Conservation (phyloP, 2,888 invertebrate species). For the Atethmia centrago region DNA sequence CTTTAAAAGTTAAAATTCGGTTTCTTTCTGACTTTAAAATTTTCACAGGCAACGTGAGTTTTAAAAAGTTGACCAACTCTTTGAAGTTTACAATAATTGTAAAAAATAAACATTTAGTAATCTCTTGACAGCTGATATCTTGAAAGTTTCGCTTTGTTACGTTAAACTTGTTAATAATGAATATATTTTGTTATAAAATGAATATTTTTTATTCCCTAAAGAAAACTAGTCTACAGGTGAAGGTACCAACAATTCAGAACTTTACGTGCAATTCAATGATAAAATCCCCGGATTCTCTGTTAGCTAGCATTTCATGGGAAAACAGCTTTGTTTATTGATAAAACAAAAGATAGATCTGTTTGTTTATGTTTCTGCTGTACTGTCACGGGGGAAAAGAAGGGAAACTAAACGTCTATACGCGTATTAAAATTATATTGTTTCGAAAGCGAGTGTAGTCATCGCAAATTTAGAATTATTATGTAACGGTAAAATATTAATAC, state of each 20-base stretch:
- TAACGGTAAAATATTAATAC: too few relatives aligned
- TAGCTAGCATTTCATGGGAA: not conserved
- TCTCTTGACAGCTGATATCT: not conserved
- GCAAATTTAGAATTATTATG: too few relatives aligned
- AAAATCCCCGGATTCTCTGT: not conserved
- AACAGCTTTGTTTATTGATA: constrained; percentile 32
- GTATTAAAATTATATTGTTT: constrained; percentile 15
- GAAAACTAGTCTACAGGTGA: not conserved
- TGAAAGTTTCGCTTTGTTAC: not conserved
- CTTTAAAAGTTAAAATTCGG: constrained; percentile 30
- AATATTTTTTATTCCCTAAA: not conserved
- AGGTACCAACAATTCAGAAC: not conserved
- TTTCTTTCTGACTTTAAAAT: constrained; percentile 7
- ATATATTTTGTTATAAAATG: not conserved
- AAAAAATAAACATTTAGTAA: constrained; percentile 12
- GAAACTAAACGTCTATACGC: not conserved
- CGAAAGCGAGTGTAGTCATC: too few relatives aligned
- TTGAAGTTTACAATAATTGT: constrained; percentile 21
- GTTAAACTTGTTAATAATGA: not conserved
- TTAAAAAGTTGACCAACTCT: constrained; percentile 21
- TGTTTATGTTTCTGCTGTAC: constrained; percentile 2
- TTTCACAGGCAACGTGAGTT: constrained; percentile 16
- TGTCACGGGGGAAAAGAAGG: not conserved
- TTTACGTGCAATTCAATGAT: constrained; percentile 13
- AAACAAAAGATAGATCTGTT: constrained; percentile 3